These are phyloP conservation scores for Scaeva pyrastri DNA, from an alignment of 2,888 invertebrate genomes.

Conservation along the genomic window DNA sequence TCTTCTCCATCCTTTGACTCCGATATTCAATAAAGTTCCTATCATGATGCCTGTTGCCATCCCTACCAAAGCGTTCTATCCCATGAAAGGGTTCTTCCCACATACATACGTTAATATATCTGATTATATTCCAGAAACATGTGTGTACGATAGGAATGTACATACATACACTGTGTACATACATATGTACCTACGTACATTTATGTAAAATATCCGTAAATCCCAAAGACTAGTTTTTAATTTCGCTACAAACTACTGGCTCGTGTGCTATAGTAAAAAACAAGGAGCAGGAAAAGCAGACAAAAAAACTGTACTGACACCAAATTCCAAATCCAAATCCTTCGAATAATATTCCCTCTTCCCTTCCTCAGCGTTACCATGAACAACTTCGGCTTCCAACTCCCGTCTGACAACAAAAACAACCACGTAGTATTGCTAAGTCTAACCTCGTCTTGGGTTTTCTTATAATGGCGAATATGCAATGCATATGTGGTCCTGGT, in stretches of 20 bases:
- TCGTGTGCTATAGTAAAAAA: conserved; percentile 8
- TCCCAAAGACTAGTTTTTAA: conserved; percentile 19
- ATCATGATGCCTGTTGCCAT: conserved; percentile 5
- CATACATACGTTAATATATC: background rate
- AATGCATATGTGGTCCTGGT: conserved; percentile 18
- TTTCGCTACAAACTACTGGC: conserved; percentile 9
- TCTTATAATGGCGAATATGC: background rate
- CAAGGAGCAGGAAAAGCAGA: background rate
- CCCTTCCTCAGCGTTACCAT: background rate
- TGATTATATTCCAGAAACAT: background rate
- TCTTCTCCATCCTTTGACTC: conserved; percentile 10
- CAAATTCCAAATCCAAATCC: conserved; percentile 32
- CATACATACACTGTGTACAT: too few relatives aligned
- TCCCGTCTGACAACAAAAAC: conserved; percentile 8
- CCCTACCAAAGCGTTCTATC: background rate
- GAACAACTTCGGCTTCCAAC: conserved; percentile 5
- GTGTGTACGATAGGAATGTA: too few relatives aligned
- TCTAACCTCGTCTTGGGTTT: conserved; percentile 19
- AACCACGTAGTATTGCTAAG: background rate
- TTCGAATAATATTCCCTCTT: conserved; percentile 10
- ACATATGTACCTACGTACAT: too few relatives aligned
- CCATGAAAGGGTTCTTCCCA: background rate
- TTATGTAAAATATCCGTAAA: conserved; percentile 7
- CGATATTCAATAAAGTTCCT: conserved; percentile 30
- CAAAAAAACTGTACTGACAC: conserved; percentile 9